These are phyloP conservation scores for Erebia aethiops DNA, from an alignment of 2,888 invertebrate species.

Conservation along the genomic window DNA sequence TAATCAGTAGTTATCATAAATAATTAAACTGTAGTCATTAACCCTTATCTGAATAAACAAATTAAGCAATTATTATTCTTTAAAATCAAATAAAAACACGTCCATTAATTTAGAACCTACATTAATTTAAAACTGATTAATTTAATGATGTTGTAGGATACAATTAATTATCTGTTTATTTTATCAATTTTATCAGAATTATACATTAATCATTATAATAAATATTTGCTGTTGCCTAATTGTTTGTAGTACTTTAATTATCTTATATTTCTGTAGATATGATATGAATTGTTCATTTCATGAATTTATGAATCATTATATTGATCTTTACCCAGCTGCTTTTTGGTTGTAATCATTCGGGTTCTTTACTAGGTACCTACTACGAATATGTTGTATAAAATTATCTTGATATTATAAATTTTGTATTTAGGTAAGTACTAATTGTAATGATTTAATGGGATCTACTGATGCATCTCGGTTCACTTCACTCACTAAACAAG, in stretches of 20 bases:
- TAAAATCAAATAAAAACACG: constrained; percentile 7
- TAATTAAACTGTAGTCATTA: not conserved
- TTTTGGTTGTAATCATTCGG: not conserved
- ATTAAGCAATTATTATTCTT: not conserved
- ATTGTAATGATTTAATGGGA: too few species aligned
- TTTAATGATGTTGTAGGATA: constrained; percentile 1
- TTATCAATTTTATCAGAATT: constrained; percentile 2
- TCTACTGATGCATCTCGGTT: not conserved
- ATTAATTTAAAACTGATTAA: not conserved
- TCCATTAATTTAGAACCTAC: not conserved
- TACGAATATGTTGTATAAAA: not conserved
- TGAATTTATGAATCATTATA: not conserved
- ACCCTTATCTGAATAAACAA: constrained; percentile 3
- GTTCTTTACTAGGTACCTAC: not conserved
- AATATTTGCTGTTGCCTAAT: constrained; percentile 20
- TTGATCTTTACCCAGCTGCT: constrained; percentile 13
- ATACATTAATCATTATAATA: constrained; percentile 12
- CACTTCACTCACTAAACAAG: not conserved
- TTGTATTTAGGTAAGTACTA: too few species aligned
- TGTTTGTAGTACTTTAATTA: not conserved
- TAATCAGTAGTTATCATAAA: not conserved
- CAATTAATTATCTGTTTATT: not conserved
- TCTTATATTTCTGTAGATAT: not conserved
- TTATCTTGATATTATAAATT: not conserved
- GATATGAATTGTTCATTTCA: not conserved